Conservation (phyloP, 1,140 invertebrate genomes). For the Halesus radiatus region DNA sequence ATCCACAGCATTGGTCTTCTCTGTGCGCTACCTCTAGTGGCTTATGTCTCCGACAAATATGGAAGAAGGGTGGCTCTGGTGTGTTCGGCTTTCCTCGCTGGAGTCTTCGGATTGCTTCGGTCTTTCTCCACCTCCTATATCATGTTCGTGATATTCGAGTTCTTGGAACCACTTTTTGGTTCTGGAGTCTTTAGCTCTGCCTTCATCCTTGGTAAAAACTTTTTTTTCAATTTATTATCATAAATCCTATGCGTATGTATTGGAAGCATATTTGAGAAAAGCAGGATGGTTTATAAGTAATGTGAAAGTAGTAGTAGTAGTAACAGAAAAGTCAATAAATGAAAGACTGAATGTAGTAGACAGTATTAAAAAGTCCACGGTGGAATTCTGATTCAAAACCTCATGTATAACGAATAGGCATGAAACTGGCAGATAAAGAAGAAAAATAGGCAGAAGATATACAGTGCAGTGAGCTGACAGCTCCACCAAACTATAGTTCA, state of each 20-base stretch:
- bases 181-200: slow-evolving; percentile 66
- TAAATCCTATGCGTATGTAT: background rate
- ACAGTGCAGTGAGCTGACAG: slow-evolving; percentile 80
- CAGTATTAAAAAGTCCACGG: background rate
- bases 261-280: background rate
- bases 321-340: background rate
- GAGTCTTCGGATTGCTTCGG: slow-evolving; percentile 74
- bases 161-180: slow-evolving; percentile 73
- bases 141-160: slow-evolving; percentile 76
- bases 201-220: slow-evolving; percentile 65
- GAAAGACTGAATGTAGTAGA: background rate
- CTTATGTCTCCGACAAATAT: slow-evolving; percentile 76
- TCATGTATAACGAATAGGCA: no score
- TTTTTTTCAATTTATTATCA: background rate
- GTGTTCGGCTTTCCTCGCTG: slow-evolving; percentile 72
- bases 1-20: slow-evolving; percentile 80
- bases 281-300: background rate
- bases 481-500: slow-evolving; percentile 80
- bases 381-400: no score
- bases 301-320: no score
- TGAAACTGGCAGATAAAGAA: no score
- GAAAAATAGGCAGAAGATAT: no score
- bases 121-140: slow-evolving; percentile 78
- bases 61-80: slow-evolving; percentile 78
- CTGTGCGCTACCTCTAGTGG: slow-evolving; percentile 77